phyloP scores from a whole-genome alignment of 2,113 vertebrate species.

The Plectropomus leopardus region DNA sequence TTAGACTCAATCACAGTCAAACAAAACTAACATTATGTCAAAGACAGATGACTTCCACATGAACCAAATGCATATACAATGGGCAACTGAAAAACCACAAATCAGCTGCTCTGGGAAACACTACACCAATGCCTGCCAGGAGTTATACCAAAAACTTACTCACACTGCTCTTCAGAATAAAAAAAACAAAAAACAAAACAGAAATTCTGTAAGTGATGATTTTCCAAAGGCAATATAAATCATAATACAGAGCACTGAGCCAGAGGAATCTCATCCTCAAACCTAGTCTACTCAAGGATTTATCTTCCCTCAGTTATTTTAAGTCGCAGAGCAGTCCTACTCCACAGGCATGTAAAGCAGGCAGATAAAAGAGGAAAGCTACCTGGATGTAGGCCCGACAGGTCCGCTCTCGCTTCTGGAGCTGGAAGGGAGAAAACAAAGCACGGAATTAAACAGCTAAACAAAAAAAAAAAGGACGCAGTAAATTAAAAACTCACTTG shows the following conservation, averaged over 20 bases:
- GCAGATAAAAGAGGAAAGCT: conserved; percentile 66
- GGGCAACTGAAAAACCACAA: conserved; percentile 46
- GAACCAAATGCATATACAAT: conserved; percentile 37
- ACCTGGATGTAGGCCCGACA: conserved; percentile 96
- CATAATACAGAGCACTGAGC: conserved; percentile 66
- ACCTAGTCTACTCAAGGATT: conserved; percentile 61
- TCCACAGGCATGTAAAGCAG: conserved; percentile 59
- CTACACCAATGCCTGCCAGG: conserved; percentile 39
- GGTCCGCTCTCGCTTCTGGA: conserved; percentile 93
- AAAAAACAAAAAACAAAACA: conserved; percentile 49
- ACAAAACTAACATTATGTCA: conserved; percentile 53
- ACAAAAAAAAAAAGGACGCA: conserved; percentile 41
- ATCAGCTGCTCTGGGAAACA: conserved; percentile 54
- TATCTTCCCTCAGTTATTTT: conserved; percentile 69
- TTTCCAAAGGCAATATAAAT: conserved; percentile 76
- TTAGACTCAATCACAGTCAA: conserved; percentile 38
- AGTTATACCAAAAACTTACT: conserved; percentile 55
- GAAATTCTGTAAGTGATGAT: conserved; percentile 66
- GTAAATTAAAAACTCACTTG: conserved; percentile 44
- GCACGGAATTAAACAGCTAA: conserved; percentile 53
- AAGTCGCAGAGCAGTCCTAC: conserved; percentile 61
- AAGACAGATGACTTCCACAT: conserved; percentile 40
- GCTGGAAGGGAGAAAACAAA: conserved; percentile 83
- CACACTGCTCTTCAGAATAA: conserved; percentile 29
- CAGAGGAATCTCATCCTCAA: conserved; percentile 70